Conservation (phyloP, 2,113 vertebrate species). For the Xenopus borealis region DNA sequence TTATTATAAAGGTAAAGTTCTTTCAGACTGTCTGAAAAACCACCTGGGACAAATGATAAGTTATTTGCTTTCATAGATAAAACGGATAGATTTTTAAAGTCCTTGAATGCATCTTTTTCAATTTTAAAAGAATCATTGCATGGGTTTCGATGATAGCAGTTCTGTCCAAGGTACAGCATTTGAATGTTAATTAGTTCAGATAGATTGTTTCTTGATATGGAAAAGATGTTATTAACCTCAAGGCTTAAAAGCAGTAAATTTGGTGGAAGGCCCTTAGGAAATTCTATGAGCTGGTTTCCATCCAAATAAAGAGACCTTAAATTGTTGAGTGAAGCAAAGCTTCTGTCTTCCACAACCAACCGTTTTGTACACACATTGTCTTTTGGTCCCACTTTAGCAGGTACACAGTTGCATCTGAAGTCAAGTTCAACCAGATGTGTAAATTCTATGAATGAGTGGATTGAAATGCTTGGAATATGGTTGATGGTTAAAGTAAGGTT, state of each 20-base stretch:
- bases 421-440: conserved; percentile 81
- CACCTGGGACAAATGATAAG: conserved; percentile 73
- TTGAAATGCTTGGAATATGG: conserved; percentile 72
- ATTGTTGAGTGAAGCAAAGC: conserved; percentile 68
- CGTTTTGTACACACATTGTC: conserved; percentile 63
- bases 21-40: conserved; percentile 72
- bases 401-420: conserved; percentile 91
- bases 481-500: conserved; percentile 92
- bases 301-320: conserved; percentile 84
- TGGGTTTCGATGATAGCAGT: conserved; percentile 91
- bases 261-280: conserved; percentile 78
- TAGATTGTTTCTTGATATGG: conserved; percentile 70
- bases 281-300: conserved; percentile 79
- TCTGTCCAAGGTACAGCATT: conserved; percentile 83
- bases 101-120: conserved; percentile 72
- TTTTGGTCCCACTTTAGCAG: conserved; percentile 79
- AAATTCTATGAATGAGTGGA: conserved; percentile 71
- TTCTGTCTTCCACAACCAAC: conserved; percentile 63
- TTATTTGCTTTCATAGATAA: conserved; percentile 90
- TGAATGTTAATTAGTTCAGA: conserved; percentile 74
- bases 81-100: conserved; percentile 71
- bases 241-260: conserved; percentile 80
- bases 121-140: conserved; percentile 81
- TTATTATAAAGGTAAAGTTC: conserved; percentile 90
- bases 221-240: conserved; percentile 83